Conservation (phyloP, 2,113 vertebrate species). For the Dendropsophus ebraccatus region DNA sequence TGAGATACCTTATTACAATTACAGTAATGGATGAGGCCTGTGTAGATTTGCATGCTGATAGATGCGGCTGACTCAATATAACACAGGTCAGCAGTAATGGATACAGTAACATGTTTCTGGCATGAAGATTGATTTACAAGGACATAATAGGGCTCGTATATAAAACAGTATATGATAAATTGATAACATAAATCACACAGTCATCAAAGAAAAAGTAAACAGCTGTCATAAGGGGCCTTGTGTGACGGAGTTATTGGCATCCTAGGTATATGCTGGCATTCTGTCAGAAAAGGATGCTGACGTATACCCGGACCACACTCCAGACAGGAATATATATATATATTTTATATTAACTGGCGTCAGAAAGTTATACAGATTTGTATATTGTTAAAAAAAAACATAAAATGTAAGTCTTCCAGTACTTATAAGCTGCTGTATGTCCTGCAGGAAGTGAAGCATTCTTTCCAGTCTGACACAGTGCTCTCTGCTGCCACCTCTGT, state of each 20-base stretch:
- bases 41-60: constrained; percentile 3
- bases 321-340: no score
- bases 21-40: constrained; percentile 34
- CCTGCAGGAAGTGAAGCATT: no score
- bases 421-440: no score
- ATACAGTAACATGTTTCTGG: constrained; percentile 13
- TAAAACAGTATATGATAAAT: neutral
- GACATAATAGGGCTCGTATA: neutral
- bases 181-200: neutral
- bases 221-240: neutral
- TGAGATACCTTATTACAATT: constrained; percentile 31
- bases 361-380: no score
- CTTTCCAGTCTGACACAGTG: no score
- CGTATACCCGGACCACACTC: no score
- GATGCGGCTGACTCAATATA: neutral
- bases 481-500: no score
- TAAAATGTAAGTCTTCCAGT: no score
- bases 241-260: neutral
- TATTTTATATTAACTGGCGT: no score
- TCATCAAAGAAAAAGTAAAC: neutral
- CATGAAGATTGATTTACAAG: neutral
- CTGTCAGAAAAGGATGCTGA: no score
- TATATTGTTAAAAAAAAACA: no score
- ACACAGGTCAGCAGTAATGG: neutral
- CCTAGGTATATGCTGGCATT: no score